These are phyloP conservation scores for Polyommatus iphigenia DNA, from an alignment of 2,888 invertebrate genomes.

Conservation along the genomic window DNA sequence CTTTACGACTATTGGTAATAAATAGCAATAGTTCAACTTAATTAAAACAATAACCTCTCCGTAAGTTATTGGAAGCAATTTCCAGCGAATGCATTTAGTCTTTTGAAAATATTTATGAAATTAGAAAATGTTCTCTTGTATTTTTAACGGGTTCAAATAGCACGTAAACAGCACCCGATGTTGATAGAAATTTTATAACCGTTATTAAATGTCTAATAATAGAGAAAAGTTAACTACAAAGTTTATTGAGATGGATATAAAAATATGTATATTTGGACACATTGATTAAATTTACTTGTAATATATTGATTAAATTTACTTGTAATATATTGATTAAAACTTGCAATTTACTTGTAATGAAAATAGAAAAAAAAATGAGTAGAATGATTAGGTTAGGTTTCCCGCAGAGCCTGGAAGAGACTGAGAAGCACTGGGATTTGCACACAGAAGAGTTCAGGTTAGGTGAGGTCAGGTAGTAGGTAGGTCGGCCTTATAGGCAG, in stretches of 20 bases:
- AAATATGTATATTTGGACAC: neutral
- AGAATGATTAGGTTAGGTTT: too few species aligned
- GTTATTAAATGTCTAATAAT: neutral
- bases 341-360: neutral
- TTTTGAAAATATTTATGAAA: neutral
- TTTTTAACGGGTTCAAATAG: neutral
- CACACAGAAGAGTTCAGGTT: too few species aligned
- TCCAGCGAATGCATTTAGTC: neutral
- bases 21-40: neutral
- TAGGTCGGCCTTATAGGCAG: too few species aligned
- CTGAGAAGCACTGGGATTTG: too few species aligned
- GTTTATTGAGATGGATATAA: neutral
- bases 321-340: neutral
- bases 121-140: neutral
- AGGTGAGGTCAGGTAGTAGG: too few species aligned
- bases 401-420: too few species aligned
- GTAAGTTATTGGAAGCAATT: neutral
- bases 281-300: neutral
- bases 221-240: neutral
- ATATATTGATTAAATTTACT: neutral
- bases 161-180: neutral
- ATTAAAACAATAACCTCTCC: constrained; percentile 4
- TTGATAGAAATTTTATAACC: neutral
- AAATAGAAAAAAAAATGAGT: neutral
- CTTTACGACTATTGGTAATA: neutral